Evolutionary conservation across 2,888 invertebrate genomes (phyloP).

Genomic region (Malthinus flaveolus): DNA sequence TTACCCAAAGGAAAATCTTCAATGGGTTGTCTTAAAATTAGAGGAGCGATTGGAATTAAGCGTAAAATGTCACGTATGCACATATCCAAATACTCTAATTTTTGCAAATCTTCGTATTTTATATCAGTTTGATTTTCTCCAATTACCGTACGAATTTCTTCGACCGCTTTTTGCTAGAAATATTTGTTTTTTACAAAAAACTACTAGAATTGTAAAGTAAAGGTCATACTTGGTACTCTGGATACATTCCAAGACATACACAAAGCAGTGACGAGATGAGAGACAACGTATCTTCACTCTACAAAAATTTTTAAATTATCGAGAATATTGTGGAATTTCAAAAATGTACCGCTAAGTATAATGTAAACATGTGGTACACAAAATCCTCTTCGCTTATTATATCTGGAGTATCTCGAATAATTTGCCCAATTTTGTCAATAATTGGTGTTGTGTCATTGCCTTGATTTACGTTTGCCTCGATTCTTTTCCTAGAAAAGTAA

Average conservation of each 20-base stretch:
- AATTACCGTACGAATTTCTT: conserved; percentile 40
- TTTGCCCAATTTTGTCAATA: conserved; percentile 37
- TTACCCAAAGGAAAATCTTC: conserved; percentile 41
- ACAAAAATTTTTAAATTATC: conserved; percentile 24
- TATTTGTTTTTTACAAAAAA: not conserved
- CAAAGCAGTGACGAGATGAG: conserved; percentile 36
- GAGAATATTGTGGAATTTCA: not conserved
- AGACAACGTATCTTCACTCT: conserved; percentile 45
- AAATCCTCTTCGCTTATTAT: conserved; percentile 34
- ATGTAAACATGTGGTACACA: conserved; percentile 38
- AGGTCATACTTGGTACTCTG: conserved; percentile 43
- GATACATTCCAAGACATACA: conserved; percentile 47
- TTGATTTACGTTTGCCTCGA: not conserved
- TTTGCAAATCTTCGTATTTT: conserved; percentile 35
- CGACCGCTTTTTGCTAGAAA: conserved; percentile 29
- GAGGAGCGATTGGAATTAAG: conserved; percentile 44
- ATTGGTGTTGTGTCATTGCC: conserved; percentile 15
- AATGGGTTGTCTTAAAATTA: conserved; percentile 38
- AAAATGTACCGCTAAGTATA: conserved; percentile 40
- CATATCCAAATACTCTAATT: conserved; percentile 36
- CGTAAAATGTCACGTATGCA: conserved; percentile 45
- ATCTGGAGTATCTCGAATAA: conserved; percentile 34
- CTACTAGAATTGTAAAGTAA: not conserved
- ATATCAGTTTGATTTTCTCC: conserved; percentile 39
- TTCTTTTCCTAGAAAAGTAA: conserved; percentile 5